These are phyloP conservation scores for Tragulus kanchil DNA, from an alignment of 2,113 vertebrate genomes.

Conservation along the genomic window DNA sequence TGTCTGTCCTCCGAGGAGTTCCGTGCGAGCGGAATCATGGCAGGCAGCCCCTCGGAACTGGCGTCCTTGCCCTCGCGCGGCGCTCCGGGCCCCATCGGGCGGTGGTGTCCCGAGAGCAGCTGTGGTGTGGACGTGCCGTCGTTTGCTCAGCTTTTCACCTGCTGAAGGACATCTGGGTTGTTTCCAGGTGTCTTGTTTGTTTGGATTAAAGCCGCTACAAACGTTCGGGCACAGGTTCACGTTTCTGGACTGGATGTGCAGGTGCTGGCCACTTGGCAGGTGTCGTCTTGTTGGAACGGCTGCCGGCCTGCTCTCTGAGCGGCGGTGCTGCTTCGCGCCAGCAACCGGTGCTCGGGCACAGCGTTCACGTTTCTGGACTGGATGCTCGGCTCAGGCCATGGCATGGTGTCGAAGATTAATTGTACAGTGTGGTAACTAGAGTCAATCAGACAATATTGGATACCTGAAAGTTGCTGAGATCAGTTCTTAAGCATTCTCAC, in stretches of 20 bases:
- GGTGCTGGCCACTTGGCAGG: neutral
- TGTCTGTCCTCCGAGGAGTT: neutral
- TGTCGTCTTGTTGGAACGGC: too few species aligned
- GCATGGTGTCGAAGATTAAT: neutral
- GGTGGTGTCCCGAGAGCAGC: neutral
- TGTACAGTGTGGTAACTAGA: neutral
- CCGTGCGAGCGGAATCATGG: rapidly evolving
- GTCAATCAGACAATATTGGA: neutral
- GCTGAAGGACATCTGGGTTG: neutral
- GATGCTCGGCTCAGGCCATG: too few species aligned
- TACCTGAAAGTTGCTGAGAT: neutral
- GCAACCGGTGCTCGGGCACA: too few species aligned
- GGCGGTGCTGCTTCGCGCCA: rapidly evolving
- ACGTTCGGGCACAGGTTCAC: rapidly evolving
- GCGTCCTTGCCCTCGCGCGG: too few species aligned
- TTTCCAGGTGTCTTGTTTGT: neutral
- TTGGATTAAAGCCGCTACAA: neutral
- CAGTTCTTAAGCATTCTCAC: neutral
- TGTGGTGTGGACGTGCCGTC: rapidly evolving
- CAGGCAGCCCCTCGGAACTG: neutral
- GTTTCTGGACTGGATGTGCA: neutral
- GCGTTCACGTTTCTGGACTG: too few species aligned
- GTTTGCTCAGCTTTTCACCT: too few species aligned
- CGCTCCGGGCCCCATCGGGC: neutral
- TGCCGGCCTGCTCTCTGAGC: neutral